Evolutionary conservation across 2,113 vertebrate genomes (phyloP).

Genomic region (Epinephelus moara): DNA sequence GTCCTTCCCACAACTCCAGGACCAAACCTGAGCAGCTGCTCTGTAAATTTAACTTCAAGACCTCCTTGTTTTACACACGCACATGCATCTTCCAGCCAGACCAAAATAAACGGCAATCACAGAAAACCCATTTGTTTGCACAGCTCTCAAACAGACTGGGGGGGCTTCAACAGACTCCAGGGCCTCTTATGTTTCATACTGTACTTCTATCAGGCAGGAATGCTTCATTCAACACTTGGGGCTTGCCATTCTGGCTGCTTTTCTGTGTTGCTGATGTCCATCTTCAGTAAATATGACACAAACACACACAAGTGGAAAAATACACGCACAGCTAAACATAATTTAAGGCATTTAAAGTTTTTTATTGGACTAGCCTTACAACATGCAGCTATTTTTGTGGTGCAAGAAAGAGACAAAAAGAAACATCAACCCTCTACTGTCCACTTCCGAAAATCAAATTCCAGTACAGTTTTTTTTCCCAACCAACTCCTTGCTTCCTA

Average conservation of each 20-base stretch:
- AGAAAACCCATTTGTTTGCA: slow-evolving; percentile 56
- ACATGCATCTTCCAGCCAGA: slow-evolving; percentile 27
- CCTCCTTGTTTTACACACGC: slow-evolving; percentile 14
- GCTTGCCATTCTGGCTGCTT: slow-evolving; percentile 13
- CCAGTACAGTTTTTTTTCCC: slow-evolving; percentile 29
- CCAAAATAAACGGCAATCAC: slow-evolving; percentile 59
- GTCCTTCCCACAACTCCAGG: neutral
- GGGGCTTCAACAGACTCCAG: slow-evolving; percentile 17
- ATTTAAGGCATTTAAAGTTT: neutral
- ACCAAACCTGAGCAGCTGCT: slow-evolving; percentile 16
- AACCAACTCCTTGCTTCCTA: slow-evolving; percentile 83
- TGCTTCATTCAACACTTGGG: neutral
- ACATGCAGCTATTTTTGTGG: neutral
- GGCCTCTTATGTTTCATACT: slow-evolving; percentile 41
- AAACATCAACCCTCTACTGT: neutral
- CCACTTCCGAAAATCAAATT: slow-evolving; percentile 11
- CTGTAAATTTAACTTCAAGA: neutral
- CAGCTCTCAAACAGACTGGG: slow-evolving; percentile 24
- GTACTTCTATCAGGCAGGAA: slow-evolving; percentile 27
- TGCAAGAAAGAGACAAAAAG: neutral
- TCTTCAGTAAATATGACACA: neutral
- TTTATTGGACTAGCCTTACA: neutral
- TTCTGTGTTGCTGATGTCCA: slow-evolving; percentile 14
- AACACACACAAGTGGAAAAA: slow-evolving; percentile 2
- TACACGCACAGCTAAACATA: slow-evolving; percentile 7